Conservation (phyloP, 2,797 vertebrate species). For the Pterois miles region DNA sequence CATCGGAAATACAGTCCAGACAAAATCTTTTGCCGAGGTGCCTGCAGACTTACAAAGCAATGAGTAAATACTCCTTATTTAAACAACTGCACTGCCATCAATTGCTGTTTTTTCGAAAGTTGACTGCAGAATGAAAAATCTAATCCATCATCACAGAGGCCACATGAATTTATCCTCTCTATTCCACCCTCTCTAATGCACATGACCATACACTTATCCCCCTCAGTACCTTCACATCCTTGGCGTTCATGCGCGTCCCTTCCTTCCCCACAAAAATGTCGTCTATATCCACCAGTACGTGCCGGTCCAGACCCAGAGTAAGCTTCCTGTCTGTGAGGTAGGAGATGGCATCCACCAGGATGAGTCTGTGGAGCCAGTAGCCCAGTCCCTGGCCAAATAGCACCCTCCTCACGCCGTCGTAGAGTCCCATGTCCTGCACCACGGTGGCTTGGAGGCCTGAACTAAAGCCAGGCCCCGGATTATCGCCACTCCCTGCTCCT, state of each 20-base stretch:
- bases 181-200: slow-evolving; percentile 2
- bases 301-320: slow-evolving; percentile 90
- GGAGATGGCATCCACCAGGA: slow-evolving; percentile 93
- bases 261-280: slow-evolving; percentile 99
- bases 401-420: slow-evolving; percentile 94
- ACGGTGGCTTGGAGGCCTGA: slow-evolving; percentile 86
- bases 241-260: slow-evolving; percentile 95
- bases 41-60: slow-evolving; percentile 18
- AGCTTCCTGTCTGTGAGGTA: slow-evolving; percentile 94
- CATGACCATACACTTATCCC: slow-evolving; percentile 28
- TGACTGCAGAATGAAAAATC: slow-evolving; percentile 24
- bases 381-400: slow-evolving; percentile 95
- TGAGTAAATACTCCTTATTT: slow-evolving; percentile 43
- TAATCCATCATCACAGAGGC: slow-evolving; percentile 18
- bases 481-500: slow-evolving; percentile 73
- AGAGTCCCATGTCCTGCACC: slow-evolving; percentile 94
- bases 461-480: slow-evolving; percentile 65
- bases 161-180: slow-evolving; percentile 8
- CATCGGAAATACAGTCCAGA: slow-evolving; percentile 23
- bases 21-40: slow-evolving; percentile 26
- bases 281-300: slow-evolving; percentile 96
- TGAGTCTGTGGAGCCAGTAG: slow-evolving; percentile 97
- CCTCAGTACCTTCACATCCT: slow-evolving; percentile 94
- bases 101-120: slow-evolving; percentile 13
- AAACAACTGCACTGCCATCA: not conserved